phyloP scores from a whole-genome alignment of 2,797 vertebrate genomes.

The Prionace glauca region DNA sequence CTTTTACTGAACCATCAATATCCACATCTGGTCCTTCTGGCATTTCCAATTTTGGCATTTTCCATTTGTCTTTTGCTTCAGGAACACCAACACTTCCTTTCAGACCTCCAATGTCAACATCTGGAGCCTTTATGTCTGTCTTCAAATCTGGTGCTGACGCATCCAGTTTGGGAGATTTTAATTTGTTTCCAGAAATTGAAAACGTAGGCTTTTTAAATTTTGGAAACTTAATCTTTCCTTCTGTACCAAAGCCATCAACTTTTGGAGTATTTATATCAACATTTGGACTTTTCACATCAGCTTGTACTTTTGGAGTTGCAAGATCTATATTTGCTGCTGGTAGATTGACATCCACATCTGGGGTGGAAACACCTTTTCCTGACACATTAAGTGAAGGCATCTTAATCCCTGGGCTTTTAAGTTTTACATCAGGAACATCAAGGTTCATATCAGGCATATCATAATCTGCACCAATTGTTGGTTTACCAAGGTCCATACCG shows the following conservation, averaged over 20 bases:
- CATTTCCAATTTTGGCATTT: too few species aligned
- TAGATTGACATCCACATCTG: constrained; percentile 42
- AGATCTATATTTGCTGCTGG: constrained; percentile 31
- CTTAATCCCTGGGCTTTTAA: constrained; percentile 31
- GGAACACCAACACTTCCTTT: neutral
- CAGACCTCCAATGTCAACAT: constrained; percentile 23
- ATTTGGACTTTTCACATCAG: constrained; percentile 46
- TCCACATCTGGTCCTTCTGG: too few species aligned
- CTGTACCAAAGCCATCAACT: constrained; percentile 46
- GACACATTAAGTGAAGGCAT: constrained; percentile 8
- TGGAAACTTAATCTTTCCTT: constrained; percentile 52
- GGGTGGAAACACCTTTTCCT: constrained; percentile 46
- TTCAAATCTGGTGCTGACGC: constrained; percentile 45
- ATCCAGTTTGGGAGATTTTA: constrained; percentile 40
- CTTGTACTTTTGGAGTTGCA: constrained; percentile 44
- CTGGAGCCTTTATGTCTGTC: constrained; percentile 41
- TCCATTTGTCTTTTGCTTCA: too few species aligned
- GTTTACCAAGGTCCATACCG: neutral
- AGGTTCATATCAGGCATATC: constrained; percentile 28
- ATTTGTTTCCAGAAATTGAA: constrained; percentile 24
- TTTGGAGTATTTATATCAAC: constrained; percentile 47
- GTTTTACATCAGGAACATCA: constrained; percentile 38
- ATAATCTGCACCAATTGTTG: neutral
- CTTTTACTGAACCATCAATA: constrained; percentile 37
- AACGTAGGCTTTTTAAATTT: constrained; percentile 42